These are phyloP conservation scores for Actinemys pallida DNA, from an alignment of 2,113 vertebrate species.

Conservation along the genomic window DNA sequence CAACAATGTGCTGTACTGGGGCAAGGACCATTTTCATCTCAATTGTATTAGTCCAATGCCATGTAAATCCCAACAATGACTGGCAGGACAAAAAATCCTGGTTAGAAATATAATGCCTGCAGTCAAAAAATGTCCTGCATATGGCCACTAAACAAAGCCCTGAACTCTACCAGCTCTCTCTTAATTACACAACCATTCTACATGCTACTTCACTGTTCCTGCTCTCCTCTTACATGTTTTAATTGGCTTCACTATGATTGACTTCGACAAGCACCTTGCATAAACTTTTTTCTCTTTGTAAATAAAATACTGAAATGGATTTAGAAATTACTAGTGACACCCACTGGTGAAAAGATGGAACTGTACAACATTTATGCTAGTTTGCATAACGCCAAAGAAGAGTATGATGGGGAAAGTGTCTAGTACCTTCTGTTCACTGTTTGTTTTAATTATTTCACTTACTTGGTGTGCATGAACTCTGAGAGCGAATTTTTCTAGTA, in stretches of 20 bases:
- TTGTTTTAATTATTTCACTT: background rate
- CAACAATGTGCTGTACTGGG: rapidly evolving
- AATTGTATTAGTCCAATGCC: background rate
- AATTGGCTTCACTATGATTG: background rate
- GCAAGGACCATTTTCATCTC: background rate
- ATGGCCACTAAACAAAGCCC: background rate
- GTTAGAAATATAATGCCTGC: background rate
- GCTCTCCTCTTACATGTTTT: background rate
- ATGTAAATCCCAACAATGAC: background rate
- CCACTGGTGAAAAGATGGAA: background rate
- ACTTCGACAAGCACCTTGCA: background rate
- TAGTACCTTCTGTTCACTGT: background rate
- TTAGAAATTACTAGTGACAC: background rate
- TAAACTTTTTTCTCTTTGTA: background rate
- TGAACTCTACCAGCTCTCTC: background rate
- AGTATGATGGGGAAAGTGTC: background rate
- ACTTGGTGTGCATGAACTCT: too few species aligned
- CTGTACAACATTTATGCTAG: rapidly evolving
- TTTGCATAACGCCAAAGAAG: background rate
- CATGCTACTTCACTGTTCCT: background rate
- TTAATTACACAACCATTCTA: background rate
- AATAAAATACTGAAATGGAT: background rate
- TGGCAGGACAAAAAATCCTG: background rate
- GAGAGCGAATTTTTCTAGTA: too few species aligned
- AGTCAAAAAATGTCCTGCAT: background rate